Evolutionary conservation across 2,888 invertebrate genomes (phyloP).

Genomic region (Yponomeuta plumbellus): DNA sequence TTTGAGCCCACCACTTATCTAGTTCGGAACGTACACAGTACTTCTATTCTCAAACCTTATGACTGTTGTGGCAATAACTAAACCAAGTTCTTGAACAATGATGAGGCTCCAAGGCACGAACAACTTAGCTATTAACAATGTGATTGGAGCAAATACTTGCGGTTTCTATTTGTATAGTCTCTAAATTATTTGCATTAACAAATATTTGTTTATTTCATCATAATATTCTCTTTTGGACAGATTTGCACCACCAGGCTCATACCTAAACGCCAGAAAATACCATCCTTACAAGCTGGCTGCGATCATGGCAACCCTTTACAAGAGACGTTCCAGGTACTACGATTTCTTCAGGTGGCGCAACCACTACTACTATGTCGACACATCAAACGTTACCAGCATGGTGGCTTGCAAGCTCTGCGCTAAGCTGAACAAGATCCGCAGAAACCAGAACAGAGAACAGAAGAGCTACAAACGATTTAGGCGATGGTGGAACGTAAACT

Average conservation of each 20-base stretch:
- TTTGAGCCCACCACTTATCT: too few relatives aligned
- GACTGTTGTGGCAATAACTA: too few relatives aligned
- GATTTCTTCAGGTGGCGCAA: slow-evolving; percentile 53
- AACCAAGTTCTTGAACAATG: too few relatives aligned
- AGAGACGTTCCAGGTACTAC: slow-evolving; percentile 36
- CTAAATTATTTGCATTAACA: too few relatives aligned
- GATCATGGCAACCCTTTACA: slow-evolving; percentile 39
- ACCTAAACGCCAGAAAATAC: slow-evolving; percentile 36
- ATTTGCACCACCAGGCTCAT: slow-evolving; percentile 46
- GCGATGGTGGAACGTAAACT: slow-evolving; percentile 3
- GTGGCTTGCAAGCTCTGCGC: slow-evolving; percentile 46
- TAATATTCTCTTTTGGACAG: slow-evolving; percentile 28
- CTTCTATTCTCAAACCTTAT: too few relatives aligned
- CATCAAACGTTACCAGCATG: slow-evolving; percentile 25
- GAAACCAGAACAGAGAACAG: background rate
- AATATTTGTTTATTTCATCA: background rate
- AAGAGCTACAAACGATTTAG: background rate
- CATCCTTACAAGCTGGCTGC: slow-evolving; percentile 37
- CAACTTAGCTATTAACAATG: too few relatives aligned
- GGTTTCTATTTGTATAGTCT: too few relatives aligned
- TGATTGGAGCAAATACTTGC: too few relatives aligned
- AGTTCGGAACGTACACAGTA: too few relatives aligned
- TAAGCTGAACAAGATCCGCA: slow-evolving; percentile 35
- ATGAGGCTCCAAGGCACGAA: too few relatives aligned
- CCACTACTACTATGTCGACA: slow-evolving; percentile 39